Evolutionary conservation across 2,797 vertebrate species (phyloP).

Genomic region (Sebastes nivosus): DNA sequence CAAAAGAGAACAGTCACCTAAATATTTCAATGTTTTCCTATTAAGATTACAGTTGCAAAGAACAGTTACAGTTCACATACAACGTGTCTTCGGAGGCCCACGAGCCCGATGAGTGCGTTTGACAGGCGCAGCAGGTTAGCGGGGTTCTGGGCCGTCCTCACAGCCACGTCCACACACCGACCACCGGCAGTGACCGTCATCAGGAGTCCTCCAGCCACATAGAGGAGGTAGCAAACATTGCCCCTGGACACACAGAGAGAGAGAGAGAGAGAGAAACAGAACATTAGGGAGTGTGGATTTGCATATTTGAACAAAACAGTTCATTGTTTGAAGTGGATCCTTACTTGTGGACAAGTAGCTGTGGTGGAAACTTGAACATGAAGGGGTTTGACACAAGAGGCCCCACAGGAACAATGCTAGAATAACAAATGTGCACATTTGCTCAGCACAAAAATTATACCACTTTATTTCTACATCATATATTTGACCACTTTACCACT

Average conservation of each 20-base stretch:
- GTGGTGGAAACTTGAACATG: constrained; percentile 28
- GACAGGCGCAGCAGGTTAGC: constrained; percentile 31
- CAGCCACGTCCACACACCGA: constrained; percentile 33
- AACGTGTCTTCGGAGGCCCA: neutral
- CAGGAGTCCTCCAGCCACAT: constrained; percentile 43
- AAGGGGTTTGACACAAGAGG: neutral
- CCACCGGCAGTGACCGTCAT: constrained; percentile 26
- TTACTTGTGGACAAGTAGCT: constrained; percentile 36
- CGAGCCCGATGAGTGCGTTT: neutral
- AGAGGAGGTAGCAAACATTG: constrained; percentile 17
- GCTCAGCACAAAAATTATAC: neutral
- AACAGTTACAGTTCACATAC: neutral
- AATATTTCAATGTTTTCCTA: neutral
- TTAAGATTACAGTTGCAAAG: too few relatives aligned
- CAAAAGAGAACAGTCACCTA: neutral
- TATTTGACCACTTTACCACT: too few relatives aligned
- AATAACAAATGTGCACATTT: neutral
- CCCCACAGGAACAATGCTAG: neutral
- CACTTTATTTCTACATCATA: neutral
- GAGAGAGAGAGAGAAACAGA: neutral
- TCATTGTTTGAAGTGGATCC: neutral
- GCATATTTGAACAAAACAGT: neutral
- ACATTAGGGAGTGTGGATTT: neutral
- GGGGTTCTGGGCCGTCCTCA: constrained; percentile 17
- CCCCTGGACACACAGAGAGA: constrained; percentile 3